phyloP scores from a whole-genome alignment of 2,888 invertebrate species.

The Dorcus parallelipipedus region DNA sequence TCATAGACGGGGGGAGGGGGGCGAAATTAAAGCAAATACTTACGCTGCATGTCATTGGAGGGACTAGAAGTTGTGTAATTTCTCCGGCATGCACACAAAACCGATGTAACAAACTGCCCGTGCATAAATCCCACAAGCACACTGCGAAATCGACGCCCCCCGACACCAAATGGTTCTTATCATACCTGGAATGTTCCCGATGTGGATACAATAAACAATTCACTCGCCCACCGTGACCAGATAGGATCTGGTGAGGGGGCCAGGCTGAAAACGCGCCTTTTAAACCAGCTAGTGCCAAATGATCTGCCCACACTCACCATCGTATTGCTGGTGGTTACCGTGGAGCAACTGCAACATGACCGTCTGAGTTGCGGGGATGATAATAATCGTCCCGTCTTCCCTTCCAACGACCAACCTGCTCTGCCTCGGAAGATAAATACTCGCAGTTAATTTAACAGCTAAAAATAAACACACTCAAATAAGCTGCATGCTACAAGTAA shows the following conservation, averaged over 20 bases:
- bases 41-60: conserved; percentile 86
- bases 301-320: conserved; percentile 52
- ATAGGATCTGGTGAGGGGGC: conserved; percentile 83
- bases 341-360: conserved; percentile 89
- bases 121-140: conserved; percentile 92
- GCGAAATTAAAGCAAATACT: conserved; percentile 40
- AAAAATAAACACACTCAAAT: conserved; percentile 18
- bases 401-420: conserved; percentile 92
- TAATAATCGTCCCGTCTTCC: conserved; percentile 93
- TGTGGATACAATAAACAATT: conserved; percentile 95
- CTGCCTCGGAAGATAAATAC: conserved; percentile 90
- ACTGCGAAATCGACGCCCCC: conserved; percentile 98
- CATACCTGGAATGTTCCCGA: conserved; percentile 84
- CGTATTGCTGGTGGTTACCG: conserved; percentile 78
- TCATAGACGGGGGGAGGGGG: too few relatives aligned
- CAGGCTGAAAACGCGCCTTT: conserved; percentile 60
- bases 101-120: conserved; percentile 83
- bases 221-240: conserved; percentile 90
- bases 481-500: not conserved
- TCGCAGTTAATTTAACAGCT: conserved; percentile 81
- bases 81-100: conserved; percentile 99
- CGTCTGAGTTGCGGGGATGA: conserved; percentile 93
- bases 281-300: conserved; percentile 1
- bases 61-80: conserved; percentile 90
- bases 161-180: conserved; percentile 84